phyloP scores from a whole-genome alignment of 2,113 vertebrate species.

The Phaetusa simplex region DNA sequence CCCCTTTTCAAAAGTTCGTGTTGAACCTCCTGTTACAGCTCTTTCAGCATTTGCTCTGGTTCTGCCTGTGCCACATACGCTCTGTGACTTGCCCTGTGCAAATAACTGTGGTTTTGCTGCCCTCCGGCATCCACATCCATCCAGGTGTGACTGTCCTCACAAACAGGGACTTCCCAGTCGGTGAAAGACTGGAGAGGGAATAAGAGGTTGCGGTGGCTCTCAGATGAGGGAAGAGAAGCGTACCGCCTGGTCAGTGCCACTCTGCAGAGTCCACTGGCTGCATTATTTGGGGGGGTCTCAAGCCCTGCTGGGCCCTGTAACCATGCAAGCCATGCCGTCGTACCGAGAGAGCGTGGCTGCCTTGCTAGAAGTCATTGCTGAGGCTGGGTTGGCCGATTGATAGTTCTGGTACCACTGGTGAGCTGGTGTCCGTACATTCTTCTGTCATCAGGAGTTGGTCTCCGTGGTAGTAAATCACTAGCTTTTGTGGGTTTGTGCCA shows the following conservation, averaged over 20 bases:
- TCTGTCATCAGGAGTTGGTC: background rate
- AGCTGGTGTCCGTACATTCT: background rate
- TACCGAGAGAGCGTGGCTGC: background rate
- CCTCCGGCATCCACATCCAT: background rate
- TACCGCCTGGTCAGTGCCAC: background rate
- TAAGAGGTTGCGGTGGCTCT: too few species aligned
- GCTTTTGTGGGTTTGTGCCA: background rate
- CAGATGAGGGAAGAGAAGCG: background rate
- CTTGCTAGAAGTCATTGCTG: background rate
- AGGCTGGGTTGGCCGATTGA: background rate
- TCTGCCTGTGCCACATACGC: accelerated
- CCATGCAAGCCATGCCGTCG: accelerated
- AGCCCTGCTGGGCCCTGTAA: background rate
- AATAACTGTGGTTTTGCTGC: background rate
- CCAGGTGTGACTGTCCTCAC: background rate
- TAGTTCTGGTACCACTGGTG: background rate
- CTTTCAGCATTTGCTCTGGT: background rate
- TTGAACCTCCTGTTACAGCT: background rate
- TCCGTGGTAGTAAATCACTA: background rate
- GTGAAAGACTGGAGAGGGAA: background rate
- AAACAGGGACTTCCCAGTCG: background rate
- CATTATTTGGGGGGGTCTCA: background rate
- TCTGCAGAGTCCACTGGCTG: background rate
- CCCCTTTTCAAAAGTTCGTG: background rate
- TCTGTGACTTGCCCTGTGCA: background rate